Evolutionary conservation across 2,888 invertebrate species (phyloP).

Genomic region (Miltochrista miniata): DNA sequence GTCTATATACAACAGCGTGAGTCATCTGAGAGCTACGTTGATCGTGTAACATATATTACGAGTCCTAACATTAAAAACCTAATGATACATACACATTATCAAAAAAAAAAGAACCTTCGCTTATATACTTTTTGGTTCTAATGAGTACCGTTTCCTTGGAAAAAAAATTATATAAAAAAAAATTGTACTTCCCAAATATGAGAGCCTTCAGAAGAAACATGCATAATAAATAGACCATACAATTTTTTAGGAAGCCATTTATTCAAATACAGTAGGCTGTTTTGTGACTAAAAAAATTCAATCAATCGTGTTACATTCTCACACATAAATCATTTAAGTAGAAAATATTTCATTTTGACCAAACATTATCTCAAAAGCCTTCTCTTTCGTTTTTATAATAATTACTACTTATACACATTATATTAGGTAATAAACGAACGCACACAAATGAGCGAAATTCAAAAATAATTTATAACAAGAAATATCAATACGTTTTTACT

Average conservation of each 20-base stretch:
- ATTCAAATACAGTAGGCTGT: slow-evolving; percentile 18
- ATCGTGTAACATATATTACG: slow-evolving; percentile 4
- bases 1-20: slow-evolving; percentile 28
- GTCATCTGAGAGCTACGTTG: slow-evolving; percentile 24
- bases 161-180: neutral
- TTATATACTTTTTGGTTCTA: slow-evolving; percentile 14
- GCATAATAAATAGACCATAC: slow-evolving; percentile 32
- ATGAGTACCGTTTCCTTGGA: slow-evolving; percentile 4
- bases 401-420: slow-evolving; percentile 24
- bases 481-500: slow-evolving; percentile 23
- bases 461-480: slow-evolving; percentile 28
- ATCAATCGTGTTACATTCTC: slow-evolving; percentile 16
- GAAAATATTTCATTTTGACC: slow-evolving; percentile 23
- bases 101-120: slow-evolving; percentile 10
- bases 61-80: slow-evolving; percentile 21
- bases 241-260: slow-evolving; percentile 23
- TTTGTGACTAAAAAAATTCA: slow-evolving; percentile 33
- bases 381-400: slow-evolving; percentile 15
- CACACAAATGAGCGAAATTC: slow-evolving; percentile 13
- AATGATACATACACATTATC: slow-evolving; percentile 13
- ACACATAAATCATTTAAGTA: slow-evolving; percentile 16
- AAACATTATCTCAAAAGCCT: slow-evolving; percentile 35
- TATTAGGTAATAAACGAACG: slow-evolving; percentile 14
- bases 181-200: slow-evolving; percentile 26
- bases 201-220: slow-evolving; percentile 34